Percentiles rank a stretch among this genome's conserved stretches.
phyloP scores from a whole-genome alignment of 1,140 invertebrate species.

The Gryon sp. region DNA sequence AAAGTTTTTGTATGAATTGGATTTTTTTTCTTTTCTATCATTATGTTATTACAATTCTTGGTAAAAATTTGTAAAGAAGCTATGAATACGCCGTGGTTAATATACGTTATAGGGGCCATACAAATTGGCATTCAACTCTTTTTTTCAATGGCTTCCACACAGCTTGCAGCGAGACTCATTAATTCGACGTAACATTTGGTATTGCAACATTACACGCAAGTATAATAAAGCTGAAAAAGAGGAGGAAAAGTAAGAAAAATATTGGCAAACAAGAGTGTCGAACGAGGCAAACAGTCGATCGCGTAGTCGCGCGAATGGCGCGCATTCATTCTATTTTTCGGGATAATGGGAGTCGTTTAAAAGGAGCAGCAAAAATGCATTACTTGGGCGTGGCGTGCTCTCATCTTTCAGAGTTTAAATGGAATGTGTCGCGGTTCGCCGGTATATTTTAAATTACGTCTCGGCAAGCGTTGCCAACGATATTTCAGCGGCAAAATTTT shows the following conservation, averaged over 20 bases:
- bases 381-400: conserved; percentile 45
- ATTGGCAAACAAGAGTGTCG: neutral
- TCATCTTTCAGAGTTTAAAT: conserved; percentile 59
- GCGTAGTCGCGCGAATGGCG: conserved; percentile 15
- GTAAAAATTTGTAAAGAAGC: too few species aligned
- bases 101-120: too few species aligned
- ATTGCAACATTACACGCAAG: neutral
- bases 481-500: conserved; percentile 62
- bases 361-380: conserved; percentile 54
- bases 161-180: too few species aligned
- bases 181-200: too few species aligned
- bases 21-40: too few species aligned
- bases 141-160: too few species aligned
- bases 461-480: conserved; percentile 37
- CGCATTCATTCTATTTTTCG: conserved; percentile 48
- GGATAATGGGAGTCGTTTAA: conserved; percentile 45
- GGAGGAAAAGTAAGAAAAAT: too few species aligned
- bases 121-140: too few species aligned
- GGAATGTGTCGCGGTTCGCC: conserved; percentile 58
- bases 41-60: too few species aligned
- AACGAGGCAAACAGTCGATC: neutral
- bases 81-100: too few species aligned
- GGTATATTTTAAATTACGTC: conserved; percentile 61
- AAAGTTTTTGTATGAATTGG: too few species aligned
- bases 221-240: too few species aligned